A percentile compares a stretch with the other conserved stretches of the same genome.
Evolutionary conservation across 1,140 invertebrate genomes (phyloP).

Genomic region (Rhagoletis pomonella): DNA sequence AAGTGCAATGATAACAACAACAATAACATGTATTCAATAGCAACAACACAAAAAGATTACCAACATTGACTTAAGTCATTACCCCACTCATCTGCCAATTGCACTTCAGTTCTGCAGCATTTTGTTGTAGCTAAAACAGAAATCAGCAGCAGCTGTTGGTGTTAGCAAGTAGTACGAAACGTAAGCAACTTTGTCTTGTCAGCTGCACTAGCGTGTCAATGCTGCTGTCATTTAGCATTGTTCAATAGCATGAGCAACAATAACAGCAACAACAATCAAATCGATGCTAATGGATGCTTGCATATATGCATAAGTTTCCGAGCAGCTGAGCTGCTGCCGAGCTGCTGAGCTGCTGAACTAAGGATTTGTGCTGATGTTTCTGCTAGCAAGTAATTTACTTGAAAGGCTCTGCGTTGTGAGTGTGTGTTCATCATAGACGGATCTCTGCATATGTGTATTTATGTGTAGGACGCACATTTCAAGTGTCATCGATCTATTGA

Average conservation of each 20-base stretch:
- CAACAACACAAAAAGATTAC: constrained; percentile 52
- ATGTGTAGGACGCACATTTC: neutral
- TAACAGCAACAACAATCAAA: neutral
- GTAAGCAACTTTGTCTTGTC: constrained; percentile 28
- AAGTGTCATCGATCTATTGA: constrained; percentile 50
- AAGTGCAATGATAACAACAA: constrained; percentile 21
- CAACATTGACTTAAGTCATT: constrained; percentile 54
- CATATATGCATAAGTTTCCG: neutral
- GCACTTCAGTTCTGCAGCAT: constrained; percentile 3
- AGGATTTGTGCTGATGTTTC: constrained; percentile 38
- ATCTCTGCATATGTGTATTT: neutral
- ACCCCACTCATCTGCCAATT: constrained; percentile 48
- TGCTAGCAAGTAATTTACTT: constrained; percentile 46
- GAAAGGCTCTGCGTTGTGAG: constrained; percentile 12
- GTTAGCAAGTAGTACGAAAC: neutral
- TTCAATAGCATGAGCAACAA: constrained; percentile 10
- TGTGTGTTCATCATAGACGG: neutral
- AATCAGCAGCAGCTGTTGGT: neutral
- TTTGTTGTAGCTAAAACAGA: neutral
- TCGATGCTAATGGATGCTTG: constrained; percentile 1
- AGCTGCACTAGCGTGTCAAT: neutral
- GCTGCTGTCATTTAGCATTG: constrained; percentile 42
- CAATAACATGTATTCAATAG: neutral
- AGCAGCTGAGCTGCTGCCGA: constrained; percentile 8
- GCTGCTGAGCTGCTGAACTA: constrained; percentile 3